Base-by-base conservation (phyloP, 2,113 vertebrate genomes). In the Leptobrachium leishanense region DNA sequence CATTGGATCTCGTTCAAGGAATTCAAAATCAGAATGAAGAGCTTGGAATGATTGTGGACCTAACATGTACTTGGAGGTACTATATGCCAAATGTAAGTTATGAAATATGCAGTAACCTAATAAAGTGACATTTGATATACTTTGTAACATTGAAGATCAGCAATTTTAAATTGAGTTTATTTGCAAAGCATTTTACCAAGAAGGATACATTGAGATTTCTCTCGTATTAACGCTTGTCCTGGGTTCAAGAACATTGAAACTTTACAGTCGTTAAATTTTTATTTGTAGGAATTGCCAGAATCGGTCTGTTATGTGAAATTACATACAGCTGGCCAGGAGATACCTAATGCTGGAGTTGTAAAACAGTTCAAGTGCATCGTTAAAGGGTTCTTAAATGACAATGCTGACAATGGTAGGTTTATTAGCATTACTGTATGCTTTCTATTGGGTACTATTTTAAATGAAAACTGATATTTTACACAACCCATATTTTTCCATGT, bases 41-140 rank as follows among this genome's bases (percentile, higher is more conserved):
- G 1, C 91, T 97, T 15, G 96, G 95, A 6, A 68, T 98, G 79
- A 91, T 97, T 77, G 92, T 98, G 0, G 96, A 98, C 85, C 90
- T 98, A 41, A 97, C 96, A 0, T 94, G 87, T 82, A 98, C 97
- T 12, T 88, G 83, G 0, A 94, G 95, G 15, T 98, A 97, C 89
- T 98, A 98, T 63, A 77, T 82, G 0, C 86, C 88, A 0, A 82
- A 93, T 93, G 97, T 96, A 67, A 5, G 46, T 8, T 50, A 8
- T 50, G 46, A 50, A 8, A 4, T 8, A 50, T 50, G 4, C 8
- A 8, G 8, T 8, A 50, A 50, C 8, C 8, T 50, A 50, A 31
- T 31, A 31, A 31, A 31, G 20, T 50, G 46, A 50, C 46, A 31
- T 50, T 50, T 50, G 8, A 5, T 50, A 3, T 3, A 12, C 12